A percentile compares a stretch with the other conserved stretches of the same genome.
Evolutionary conservation across 2,797 vertebrate species (phyloP).

Genomic region (Sylvilagus floridanus): DNA sequence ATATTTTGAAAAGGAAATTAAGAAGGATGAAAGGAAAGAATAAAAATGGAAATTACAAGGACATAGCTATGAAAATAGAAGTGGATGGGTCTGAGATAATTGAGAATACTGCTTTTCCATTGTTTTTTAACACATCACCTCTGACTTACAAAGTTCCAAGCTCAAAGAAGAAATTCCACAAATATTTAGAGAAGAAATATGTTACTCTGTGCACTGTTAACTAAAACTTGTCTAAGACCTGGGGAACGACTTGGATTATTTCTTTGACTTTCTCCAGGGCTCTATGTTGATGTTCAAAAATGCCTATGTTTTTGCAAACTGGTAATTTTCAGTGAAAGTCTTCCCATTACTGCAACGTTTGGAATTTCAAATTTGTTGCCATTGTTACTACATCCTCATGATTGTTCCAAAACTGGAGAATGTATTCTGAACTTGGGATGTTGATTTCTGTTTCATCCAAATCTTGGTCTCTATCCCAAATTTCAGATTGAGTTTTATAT

Average conservation of each 20-base stretch:
- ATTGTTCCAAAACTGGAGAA: conserved; percentile 1
- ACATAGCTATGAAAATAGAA: background rate
- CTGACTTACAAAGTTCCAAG: background rate
- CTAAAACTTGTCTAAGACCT: background rate
- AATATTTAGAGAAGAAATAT: background rate
- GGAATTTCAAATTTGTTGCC: background rate
- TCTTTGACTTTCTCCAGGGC: conserved; percentile 8
- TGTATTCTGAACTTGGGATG: background rate
- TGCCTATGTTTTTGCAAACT: background rate
- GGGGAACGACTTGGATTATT: background rate
- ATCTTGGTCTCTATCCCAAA: background rate
- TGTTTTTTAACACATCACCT: background rate
- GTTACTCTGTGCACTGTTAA: background rate
- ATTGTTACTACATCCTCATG: background rate
- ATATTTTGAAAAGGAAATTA: background rate
- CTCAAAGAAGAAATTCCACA: background rate
- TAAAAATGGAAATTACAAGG: background rate
- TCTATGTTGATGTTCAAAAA: conserved; percentile 19
- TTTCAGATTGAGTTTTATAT: background rate
- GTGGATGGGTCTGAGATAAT: background rate
- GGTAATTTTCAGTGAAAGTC: background rate
- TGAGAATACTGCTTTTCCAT: background rate
- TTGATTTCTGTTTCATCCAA: background rate
- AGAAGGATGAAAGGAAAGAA: background rate
- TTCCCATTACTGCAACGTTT: background rate